Evolutionary conservation across 2,888 invertebrate genomes (phyloP).

Genomic region (Aphrophora alni): DNA sequence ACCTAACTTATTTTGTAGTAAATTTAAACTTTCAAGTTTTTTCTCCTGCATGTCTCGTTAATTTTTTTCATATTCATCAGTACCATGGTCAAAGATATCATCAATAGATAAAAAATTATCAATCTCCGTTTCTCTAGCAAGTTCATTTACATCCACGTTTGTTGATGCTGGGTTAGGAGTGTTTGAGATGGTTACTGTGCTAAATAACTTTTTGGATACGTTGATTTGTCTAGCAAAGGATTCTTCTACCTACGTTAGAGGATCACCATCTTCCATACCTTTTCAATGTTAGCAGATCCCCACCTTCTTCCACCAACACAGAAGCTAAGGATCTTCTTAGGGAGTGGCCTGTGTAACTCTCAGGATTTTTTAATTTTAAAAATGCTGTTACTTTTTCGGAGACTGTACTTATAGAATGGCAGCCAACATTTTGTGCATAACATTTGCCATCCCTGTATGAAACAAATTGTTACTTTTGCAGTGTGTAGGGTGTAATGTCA

Average conservation of each 20-base stretch:
- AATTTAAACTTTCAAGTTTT: no score
- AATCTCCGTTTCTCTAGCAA: no score
- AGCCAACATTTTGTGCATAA: slow-evolving; percentile 3
- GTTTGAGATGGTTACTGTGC: no score
- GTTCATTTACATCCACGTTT: no score
- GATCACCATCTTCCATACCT: slow-evolving; percentile 4
- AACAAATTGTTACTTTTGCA: neutral
- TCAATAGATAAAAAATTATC: no score
- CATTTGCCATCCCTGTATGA: slow-evolving; percentile 13
- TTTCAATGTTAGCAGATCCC: slow-evolving; percentile 9
- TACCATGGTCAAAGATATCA: no score
- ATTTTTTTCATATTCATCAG: no score
- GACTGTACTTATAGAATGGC: neutral
- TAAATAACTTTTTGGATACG: no score
- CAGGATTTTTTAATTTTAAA: neutral
- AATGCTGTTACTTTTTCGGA: neutral
- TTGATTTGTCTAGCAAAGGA: no score
- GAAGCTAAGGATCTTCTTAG: slow-evolving; percentile 12
- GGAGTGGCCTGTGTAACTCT: neutral
- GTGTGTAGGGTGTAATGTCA: neutral
- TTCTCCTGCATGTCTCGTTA: no score
- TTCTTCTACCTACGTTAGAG: neutral
- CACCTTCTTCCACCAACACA: slow-evolving; percentile 10
- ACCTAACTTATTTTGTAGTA: no score
- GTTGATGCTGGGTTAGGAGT: no score